phyloP scores from a whole-genome alignment of 2,888 invertebrate species.

The Teinopalpus imperialis region DNA sequence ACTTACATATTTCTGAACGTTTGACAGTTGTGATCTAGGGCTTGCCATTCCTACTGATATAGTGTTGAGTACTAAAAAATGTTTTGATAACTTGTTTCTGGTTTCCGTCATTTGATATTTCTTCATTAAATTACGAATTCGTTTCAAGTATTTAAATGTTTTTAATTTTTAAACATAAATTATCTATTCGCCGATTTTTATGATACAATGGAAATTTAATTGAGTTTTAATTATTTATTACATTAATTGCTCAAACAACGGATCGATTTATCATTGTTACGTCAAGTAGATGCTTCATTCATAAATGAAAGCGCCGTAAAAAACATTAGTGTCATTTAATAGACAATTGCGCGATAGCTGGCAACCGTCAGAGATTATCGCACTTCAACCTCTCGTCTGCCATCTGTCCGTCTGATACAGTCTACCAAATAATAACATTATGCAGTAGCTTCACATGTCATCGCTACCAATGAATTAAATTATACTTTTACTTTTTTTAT shows the following conservation, averaged over 20 bases:
- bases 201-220: too few relatives aligned
- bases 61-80: background rate
- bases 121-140: too few relatives aligned
- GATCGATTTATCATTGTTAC: too few relatives aligned
- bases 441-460: background rate
- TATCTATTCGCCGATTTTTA: too few relatives aligned
- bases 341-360: conserved; percentile 13
- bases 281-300: conserved; percentile 6
- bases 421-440: conserved; percentile 6
- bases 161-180: too few relatives aligned
- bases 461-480: background rate
- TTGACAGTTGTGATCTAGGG: conserved; percentile 7
- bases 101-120: background rate
- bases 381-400: conserved; percentile 1
- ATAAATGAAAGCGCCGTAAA: conserved; percentile 10
- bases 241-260: too few relatives aligned
- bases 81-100: background rate
- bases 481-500: too few relatives aligned
- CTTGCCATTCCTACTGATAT: background rate
- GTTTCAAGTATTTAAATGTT: too few relatives aligned
- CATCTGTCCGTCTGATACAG: conserved; percentile 1
- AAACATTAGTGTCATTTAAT: conserved; percentile 11
- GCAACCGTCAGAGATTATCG: conserved; percentile 18
- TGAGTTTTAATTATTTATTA: too few relatives aligned
- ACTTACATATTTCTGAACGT: conserved; percentile 55